Percentiles rank a stretch among this genome's conserved stretches.
These are phyloP conservation scores for Corydoras maculifer DNA, from an alignment of 2,113 vertebrate species.

Conservation along the genomic window DNA sequence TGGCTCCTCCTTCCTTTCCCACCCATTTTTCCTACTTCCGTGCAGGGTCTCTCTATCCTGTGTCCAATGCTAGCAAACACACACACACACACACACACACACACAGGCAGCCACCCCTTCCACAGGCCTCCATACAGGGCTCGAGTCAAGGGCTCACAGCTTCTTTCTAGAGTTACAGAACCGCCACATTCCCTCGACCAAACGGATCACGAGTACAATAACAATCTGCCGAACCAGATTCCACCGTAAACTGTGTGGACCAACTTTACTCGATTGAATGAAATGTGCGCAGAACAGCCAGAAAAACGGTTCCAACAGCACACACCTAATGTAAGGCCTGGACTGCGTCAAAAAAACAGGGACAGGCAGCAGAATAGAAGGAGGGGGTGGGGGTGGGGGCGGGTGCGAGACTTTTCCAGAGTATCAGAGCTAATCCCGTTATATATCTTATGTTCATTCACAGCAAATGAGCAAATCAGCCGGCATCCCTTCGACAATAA, in stretches of 20 bases:
- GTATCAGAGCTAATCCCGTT: conserved; percentile 34
- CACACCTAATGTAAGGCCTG: not conserved
- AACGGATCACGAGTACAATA: conserved; percentile 36
- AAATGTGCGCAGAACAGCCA: not conserved
- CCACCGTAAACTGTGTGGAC: conserved; percentile 8
- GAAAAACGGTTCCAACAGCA: not conserved
- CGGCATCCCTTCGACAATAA: conserved; percentile 14
- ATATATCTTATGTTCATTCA: conserved; percentile 29
- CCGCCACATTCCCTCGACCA: conserved; percentile 31
- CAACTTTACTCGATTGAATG: not conserved
- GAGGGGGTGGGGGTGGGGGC: not conserved
- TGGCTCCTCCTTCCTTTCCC: conserved; percentile 36
- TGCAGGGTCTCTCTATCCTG: conserved; percentile 38
- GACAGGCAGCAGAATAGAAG: not conserved
- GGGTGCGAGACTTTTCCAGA: conserved; percentile 7
- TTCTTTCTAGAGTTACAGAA: conserved; percentile 46
- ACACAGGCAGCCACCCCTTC: conserved; percentile 34
- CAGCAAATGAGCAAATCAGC: conserved; percentile 3
- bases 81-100: conserved; percentile 31
- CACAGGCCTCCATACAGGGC: conserved; percentile 38
- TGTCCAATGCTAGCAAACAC: conserved; percentile 36
- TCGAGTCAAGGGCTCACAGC: conserved; percentile 44
- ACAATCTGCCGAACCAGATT: conserved; percentile 31
- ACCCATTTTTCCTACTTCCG: conserved; percentile 36
- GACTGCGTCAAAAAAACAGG: conserved; percentile 4